Evolutionary conservation across 2,113 vertebrate genomes (phyloP), one percentile per base, ranked within the genome.

Genomic region (Scomber scombrus): DNA sequence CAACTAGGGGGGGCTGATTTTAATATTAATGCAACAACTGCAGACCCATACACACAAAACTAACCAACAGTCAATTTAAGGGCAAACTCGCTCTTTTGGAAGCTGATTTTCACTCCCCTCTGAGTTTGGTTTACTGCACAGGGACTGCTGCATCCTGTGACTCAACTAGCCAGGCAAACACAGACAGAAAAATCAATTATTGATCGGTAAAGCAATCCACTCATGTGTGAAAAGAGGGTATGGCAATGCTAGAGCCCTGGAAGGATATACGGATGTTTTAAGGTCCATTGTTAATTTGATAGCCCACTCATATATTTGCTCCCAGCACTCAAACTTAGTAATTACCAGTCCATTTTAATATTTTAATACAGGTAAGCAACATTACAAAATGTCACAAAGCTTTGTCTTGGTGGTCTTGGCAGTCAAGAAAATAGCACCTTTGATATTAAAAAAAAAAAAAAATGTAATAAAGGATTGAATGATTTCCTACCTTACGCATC

Each of bases 1-100:
- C 85, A 89, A 88, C 80, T 78, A 12, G 46, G 80, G 81, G 80
- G 85, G n/a, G 60, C 29, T 74, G 72, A 87, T 89, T 92, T 93
- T 86, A 93, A 94, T 93, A 93, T 93, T 93, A 86, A 94, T 93
- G 90, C 67, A 78, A 88, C 84, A 85, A 91, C 90, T 84, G 82
- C 75, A 89, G 69, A 85, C 85, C 82, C 69, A 76, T 70, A 82
- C 81, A 80, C 80, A 85, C 73, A 85, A 84, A 91, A 83, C 85
- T 84, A 89, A 86, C 87, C 26, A 88, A 82, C 88, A 88, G 83
- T 90, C 83, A 85, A 87, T 92, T 88, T 88, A 78, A 94, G 89
- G 88, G 74, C 84, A 92, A 87, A 91, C 55, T 70, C 47, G 77
- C 76, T 89, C 75, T 87, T 85, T 87, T 89, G 83, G 82, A 91